phyloP scores from a whole-genome alignment of 2,113 vertebrate species.

The Syngnathoides biaculeatus region DNA sequence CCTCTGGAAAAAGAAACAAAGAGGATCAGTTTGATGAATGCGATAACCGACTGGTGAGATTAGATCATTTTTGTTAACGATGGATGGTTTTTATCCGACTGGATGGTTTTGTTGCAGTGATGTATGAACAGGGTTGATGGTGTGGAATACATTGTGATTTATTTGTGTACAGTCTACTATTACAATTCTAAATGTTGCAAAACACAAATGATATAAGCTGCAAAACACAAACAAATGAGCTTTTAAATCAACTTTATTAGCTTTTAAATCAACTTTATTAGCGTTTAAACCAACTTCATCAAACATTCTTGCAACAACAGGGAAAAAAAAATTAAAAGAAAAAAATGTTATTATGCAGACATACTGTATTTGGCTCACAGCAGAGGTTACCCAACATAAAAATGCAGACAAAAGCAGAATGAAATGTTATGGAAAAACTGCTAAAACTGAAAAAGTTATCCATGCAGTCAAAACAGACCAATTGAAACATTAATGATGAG shows the following conservation, averaged over 20 bases:
- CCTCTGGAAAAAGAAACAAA: constrained; percentile 82
- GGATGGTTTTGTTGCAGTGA: neutral
- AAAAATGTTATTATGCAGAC: constrained; percentile 30
- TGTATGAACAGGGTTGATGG: constrained; percentile 5
- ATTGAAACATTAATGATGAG: neutral
- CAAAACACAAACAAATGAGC: constrained; percentile 37
- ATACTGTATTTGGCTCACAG: constrained; percentile 28
- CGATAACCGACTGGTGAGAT: neutral
- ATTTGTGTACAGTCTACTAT: no score
- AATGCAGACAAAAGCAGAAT: constrained; percentile 49
- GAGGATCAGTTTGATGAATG: constrained; percentile 34
- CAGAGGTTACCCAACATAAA: constrained; percentile 40
- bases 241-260: constrained; percentile 65
- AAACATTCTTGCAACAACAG: constrained; percentile 46
- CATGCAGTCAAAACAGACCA: constrained; percentile 27
- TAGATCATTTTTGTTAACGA: neutral
- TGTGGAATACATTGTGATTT: neutral
- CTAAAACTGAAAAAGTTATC: constrained; percentile 22
- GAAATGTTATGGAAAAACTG: constrained; percentile 24
- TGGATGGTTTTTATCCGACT: neutral
- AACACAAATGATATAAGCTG: constrained; percentile 42
- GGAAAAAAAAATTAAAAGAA: constrained; percentile 43
- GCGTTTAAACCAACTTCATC: neutral
- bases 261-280: no score
- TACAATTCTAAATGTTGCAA: neutral